Conservation (phyloP, 1,140 invertebrate genomes). For the Bombus waltoni region DNA sequence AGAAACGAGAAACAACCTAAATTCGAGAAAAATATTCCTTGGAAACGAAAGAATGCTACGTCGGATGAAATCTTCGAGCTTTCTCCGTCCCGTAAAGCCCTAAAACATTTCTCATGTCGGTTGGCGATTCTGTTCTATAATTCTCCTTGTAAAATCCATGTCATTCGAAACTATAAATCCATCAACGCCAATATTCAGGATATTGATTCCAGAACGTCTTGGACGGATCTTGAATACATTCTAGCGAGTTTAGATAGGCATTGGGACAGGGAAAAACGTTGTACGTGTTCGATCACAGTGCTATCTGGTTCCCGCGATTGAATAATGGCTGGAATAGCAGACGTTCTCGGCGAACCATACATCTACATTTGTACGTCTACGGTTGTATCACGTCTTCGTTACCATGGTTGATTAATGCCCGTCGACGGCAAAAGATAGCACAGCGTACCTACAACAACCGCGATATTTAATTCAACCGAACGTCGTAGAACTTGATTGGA, state of each 20-base stretch:
- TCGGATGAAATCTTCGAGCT: neutral
- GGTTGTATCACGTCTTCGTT: slow-evolving; percentile 16
- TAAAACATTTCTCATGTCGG: neutral
- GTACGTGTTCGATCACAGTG: slow-evolving; percentile 28
- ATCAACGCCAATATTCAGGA: slow-evolving; percentile 29
- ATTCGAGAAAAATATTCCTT: neutral
- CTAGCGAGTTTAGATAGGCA: slow-evolving; percentile 21
- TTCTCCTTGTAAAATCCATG: slow-evolving; percentile 20
- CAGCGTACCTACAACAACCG: neutral
- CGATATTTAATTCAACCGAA: neutral
- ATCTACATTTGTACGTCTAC: neutral
- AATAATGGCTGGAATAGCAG: slow-evolving; percentile 17
- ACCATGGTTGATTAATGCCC: neutral
- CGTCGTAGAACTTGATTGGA: neutral
- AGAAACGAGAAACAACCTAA: neutral
- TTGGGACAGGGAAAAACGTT: slow-evolving; percentile 24
- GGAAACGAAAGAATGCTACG: neutral
- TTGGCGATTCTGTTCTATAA: slow-evolving; percentile 4
- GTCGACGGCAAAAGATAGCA: neutral
- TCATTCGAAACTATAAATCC: slow-evolving; percentile 28
- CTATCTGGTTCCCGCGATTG: slow-evolving; percentile 25
- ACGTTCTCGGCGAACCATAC: slow-evolving; percentile 5
- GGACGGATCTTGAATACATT: slow-evolving; percentile 24
- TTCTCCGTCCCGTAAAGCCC: neutral
- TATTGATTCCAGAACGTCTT: slow-evolving; percentile 31